Evolutionary conservation across 2,797 vertebrate species (phyloP).

Genomic region (Poeciliopsis turneri): DNA sequence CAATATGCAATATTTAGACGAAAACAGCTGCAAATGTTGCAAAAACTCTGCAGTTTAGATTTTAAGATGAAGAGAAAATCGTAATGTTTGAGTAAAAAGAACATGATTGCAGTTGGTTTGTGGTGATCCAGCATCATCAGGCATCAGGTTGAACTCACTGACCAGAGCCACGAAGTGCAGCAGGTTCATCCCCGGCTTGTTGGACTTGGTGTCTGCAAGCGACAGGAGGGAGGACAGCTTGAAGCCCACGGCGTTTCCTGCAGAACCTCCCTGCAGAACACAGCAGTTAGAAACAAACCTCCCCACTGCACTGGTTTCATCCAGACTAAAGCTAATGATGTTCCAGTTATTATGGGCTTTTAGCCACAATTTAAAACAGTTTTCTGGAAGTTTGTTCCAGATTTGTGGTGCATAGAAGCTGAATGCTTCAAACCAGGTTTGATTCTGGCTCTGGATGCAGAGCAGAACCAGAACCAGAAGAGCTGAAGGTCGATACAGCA

Average conservation of each 20-base stretch:
- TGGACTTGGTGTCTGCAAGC: slow-evolving; percentile 93
- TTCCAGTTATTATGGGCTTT: too few relatives aligned
- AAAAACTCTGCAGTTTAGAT: background rate
- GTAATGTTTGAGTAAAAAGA: background rate
- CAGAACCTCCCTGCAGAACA: slow-evolving; percentile 86
- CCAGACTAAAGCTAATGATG: too few relatives aligned
- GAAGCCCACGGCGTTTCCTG: slow-evolving; percentile 93
- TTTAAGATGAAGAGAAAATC: background rate
- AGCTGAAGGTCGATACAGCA: too few relatives aligned
- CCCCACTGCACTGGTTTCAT: background rate
- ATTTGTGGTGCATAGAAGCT: too few relatives aligned
- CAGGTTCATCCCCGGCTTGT: slow-evolving; percentile 94
- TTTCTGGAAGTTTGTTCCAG: too few relatives aligned
- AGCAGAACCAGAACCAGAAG: too few relatives aligned
- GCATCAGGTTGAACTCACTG: slow-evolving; percentile 32
- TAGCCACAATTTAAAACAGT: too few relatives aligned
- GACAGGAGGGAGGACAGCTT: slow-evolving; percentile 92
- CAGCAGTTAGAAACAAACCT: background rate
- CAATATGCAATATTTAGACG: background rate
- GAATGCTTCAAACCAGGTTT: too few relatives aligned
- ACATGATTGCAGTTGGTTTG: background rate
- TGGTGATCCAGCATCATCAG: background rate
- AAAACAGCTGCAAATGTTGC: background rate
- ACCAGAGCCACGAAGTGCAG: slow-evolving; percentile 96
- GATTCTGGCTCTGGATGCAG: too few relatives aligned